Conservation (phyloP, 2,797 vertebrate species). For the Notolabrus celidotus region DNA sequence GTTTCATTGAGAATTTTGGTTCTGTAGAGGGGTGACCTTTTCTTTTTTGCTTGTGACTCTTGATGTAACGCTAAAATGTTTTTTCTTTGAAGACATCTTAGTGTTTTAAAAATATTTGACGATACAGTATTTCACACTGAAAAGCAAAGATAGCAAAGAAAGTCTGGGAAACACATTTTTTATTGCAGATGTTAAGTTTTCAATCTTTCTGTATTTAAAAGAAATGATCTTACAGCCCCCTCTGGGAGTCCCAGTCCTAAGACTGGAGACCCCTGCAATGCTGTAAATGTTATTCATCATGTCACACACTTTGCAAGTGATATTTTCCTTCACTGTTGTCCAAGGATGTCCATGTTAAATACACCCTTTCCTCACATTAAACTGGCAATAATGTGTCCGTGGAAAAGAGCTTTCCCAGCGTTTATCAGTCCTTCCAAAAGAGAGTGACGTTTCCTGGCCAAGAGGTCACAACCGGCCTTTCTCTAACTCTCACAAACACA, state of each 20-base stretch:
- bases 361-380: constrained; percentile 73
- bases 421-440: constrained; percentile 73
- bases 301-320: constrained; percentile 42
- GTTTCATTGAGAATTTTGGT: not conserved
- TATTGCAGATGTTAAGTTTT: not conserved
- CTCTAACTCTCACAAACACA: constrained; percentile 50
- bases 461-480: constrained; percentile 82
- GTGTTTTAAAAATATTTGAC: not conserved
- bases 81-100: not conserved
- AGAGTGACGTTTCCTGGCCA: constrained; percentile 83
- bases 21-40: not conserved
- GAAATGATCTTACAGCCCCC: constrained; percentile 1
- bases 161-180: not conserved
- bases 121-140: not conserved
- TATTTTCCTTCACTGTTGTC: constrained; percentile 66
- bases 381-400: constrained; percentile 52
- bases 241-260: not conserved
- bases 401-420: constrained; percentile 65
- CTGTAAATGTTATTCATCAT: constrained; percentile 41
- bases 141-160: constrained; percentile 2
- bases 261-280: constrained; percentile 16
- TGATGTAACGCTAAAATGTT: not conserved
- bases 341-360: constrained; percentile 61
- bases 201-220: not conserved
- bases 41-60: not conserved